Evolutionary conservation across 2,113 vertebrate species (phyloP).

Genomic region (Plecturocebus donacophilus): DNA sequence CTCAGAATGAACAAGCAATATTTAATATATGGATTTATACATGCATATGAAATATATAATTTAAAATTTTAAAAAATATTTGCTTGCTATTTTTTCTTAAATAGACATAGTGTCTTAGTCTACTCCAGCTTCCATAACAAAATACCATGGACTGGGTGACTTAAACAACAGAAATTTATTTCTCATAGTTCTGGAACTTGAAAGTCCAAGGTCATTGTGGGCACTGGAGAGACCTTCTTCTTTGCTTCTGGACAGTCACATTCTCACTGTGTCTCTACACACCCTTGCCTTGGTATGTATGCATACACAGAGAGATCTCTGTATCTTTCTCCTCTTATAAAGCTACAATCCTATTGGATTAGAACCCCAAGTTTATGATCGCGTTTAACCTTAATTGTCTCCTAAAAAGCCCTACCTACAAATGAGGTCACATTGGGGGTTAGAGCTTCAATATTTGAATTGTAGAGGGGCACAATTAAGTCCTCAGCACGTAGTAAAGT

Average conservation of each 20-base stretch:
- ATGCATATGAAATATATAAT: background rate
- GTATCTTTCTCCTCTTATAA: background rate
- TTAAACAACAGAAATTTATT: background rate
- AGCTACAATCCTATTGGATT: background rate
- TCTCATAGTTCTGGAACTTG: background rate
- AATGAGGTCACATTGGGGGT: background rate
- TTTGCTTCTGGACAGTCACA: rapidly evolving
- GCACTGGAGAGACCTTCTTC: too few species aligned
- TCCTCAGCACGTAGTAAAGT: background rate
- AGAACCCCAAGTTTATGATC: background rate
- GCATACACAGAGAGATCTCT: background rate
- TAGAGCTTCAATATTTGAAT: background rate
- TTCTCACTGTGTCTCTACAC: rapidly evolving
- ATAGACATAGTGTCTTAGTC: background rate
- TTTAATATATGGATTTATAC: background rate
- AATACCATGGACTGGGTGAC: background rate
- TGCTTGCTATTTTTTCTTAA: background rate
- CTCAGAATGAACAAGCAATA: background rate
- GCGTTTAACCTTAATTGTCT: background rate
- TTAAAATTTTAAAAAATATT: too few species aligned
- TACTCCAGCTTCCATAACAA: background rate
- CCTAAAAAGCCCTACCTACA: background rate
- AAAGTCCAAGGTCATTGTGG: background rate
- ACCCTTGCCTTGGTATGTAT: too few species aligned
- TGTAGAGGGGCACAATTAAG: background rate